Evolutionary conservation across 2,888 invertebrate species (phyloP), one percentile per base, ranked within the genome.

Genomic region (Axea sp.): DNA sequence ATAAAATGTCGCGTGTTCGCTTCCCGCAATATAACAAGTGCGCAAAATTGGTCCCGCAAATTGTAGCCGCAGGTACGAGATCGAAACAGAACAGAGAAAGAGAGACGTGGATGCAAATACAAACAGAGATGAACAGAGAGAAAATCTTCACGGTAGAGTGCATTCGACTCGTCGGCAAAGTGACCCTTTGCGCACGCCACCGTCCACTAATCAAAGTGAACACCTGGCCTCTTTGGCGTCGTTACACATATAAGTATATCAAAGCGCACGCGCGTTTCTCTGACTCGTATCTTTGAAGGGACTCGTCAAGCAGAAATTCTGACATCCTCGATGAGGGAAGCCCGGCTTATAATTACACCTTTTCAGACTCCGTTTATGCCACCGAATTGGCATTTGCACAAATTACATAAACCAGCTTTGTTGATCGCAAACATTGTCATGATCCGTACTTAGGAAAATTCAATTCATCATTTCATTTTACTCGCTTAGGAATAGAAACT

Each of bases 121-220:
- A 22, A 5, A 51, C 2, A 31, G 33, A 43, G 45, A 31, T 8
- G 9, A 28, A 39, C 28, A 17, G 30, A 47, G 59, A 33, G 60
- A 62, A 67, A 45, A 72, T 81, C 78, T 79, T 81, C 77, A 78
- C 76, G 80, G 71, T 79, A 60, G 78, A 68, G 35, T 74, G 78
- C 76, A 76, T 62, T 79, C 76, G 77, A 76, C 75, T 78, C 76
- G 76, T 57, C 69, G 57, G 62, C 71, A 73, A 76, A 78, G 78
- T 78, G 78, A 79, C 76, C 75, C 75, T 67, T 65, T 74, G 37
- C 62, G 41, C 65, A 60, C 80, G 80, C 81, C 80, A 81, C 81
- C 84, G 81, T 81, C 79, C 80, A 79, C 82, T 84, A 85, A 85
- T 84, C 84, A 84, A 84, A 85, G 82, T 82, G 81, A 80, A 80